Conservation (phyloP, 2,797 vertebrate species). For the Pelodytes ibericus region DNA sequence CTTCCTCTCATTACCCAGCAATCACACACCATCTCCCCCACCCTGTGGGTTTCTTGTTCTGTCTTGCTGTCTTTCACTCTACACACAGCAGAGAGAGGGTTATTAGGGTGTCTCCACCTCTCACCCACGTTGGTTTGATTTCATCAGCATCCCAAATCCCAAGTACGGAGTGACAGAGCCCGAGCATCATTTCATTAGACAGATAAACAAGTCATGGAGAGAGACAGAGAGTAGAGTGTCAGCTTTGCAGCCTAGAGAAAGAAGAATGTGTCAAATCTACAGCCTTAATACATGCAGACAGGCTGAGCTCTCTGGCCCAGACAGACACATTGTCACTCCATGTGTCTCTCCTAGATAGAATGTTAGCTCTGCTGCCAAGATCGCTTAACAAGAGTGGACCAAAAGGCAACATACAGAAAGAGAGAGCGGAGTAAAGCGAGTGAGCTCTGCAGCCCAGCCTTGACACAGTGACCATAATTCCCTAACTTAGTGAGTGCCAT, state of each 20-base stretch:
- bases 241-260: neutral
- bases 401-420: neutral
- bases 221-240: neutral
- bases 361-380: constrained; percentile 9
- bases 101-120: constrained; percentile 42
- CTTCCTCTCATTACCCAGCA: neutral
- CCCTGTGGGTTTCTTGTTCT: neutral
- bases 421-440: neutral
- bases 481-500: neutral
- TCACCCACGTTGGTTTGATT: constrained; percentile 37
- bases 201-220: neutral
- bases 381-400: neutral
- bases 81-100: constrained; percentile 25
- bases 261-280: too few species aligned
- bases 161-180: constrained; percentile 4
- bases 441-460: neutral
- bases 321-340: too few species aligned
- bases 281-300: neutral
- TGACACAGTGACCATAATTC: neutral
- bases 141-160: constrained; percentile 7
- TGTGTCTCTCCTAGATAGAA: neutral
- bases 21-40: too few species aligned
- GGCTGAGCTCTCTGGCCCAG: neutral
- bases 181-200: neutral
- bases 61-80: neutral